Evolutionary conservation across 1,140 invertebrate species (phyloP).

Genomic region (Sycophaga agraensis): DNA sequence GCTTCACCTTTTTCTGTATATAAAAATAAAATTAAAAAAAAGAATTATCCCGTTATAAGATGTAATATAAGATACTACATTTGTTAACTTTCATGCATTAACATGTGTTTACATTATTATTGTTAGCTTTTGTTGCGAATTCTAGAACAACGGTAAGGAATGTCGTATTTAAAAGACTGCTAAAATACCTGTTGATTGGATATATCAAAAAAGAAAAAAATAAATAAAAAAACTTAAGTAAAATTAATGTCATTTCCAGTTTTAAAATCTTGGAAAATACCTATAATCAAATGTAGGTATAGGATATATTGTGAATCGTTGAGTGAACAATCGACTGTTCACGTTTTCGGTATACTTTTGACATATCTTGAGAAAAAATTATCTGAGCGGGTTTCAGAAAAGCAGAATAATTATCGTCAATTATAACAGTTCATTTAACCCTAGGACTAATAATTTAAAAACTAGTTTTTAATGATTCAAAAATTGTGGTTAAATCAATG

Average conservation of each 20-base stretch:
- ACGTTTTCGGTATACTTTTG: constrained; percentile 44
- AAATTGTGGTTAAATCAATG: constrained; percentile 24
- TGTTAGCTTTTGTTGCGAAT: constrained; percentile 43
- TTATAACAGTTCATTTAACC: constrained; percentile 46
- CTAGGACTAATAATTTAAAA: constrained; percentile 39
- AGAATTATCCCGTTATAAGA: no score
- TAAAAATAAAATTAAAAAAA: no score
- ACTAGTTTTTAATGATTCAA: constrained; percentile 26
- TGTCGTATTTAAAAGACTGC: constrained; percentile 43
- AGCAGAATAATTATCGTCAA: constrained; percentile 49
- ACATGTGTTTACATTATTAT: constrained; percentile 44
- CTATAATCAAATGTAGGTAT: constrained; percentile 34
- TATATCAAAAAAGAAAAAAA: constrained; percentile 37
- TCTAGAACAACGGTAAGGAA: constrained; percentile 29
- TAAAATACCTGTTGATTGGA: constrained; percentile 45
- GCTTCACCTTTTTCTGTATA: no score
- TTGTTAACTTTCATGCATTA: constrained; percentile 44
- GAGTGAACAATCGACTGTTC: constrained; percentile 37
- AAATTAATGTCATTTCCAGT: constrained; percentile 39
- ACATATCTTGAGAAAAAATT: constrained; percentile 41
- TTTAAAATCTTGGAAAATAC: constrained; percentile 24
- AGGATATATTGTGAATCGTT: constrained; percentile 32
- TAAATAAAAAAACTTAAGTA: constrained; percentile 32
- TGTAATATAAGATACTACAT: constrained; percentile 29
- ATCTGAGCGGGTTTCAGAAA: constrained; percentile 52